Percentiles rank a stretch among this genome's conserved stretches.
Evolutionary conservation across 2,113 vertebrate species (phyloP).

Genomic region (Nettapus auritus): DNA sequence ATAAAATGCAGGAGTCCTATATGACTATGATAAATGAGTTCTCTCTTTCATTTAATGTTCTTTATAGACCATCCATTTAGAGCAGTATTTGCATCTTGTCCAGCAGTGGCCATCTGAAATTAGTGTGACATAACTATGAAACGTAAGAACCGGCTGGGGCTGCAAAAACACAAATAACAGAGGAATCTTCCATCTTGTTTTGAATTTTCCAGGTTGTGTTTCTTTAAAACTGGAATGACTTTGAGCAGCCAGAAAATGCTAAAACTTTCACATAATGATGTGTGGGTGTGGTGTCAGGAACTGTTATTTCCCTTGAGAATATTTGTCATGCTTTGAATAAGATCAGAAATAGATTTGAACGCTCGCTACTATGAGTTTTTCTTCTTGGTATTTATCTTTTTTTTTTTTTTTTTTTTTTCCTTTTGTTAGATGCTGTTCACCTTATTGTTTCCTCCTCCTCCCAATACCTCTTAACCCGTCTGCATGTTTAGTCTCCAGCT

Average conservation of each 20-base stretch:
- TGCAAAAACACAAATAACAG: not conserved
- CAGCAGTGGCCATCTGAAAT: not conserved
- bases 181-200: not conserved
- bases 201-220: conserved; percentile 9
- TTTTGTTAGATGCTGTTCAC: conserved; percentile 1
- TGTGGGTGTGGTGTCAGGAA: conserved; percentile 69
- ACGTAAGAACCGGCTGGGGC: not conserved
- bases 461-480: not conserved
- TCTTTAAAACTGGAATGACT: conserved; percentile 38
- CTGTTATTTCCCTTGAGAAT: conserved; percentile 68
- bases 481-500: conserved; percentile 51
- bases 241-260: conserved; percentile 42
- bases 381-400: conserved; percentile 21
- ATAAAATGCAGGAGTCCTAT: not conserved
- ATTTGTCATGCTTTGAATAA: conserved; percentile 65
- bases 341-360: conserved; percentile 51
- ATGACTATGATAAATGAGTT: too few species aligned
- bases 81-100: not conserved
- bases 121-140: not conserved
- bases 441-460: conserved; percentile 36
- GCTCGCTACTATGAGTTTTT: not conserved
- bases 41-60: not conserved
- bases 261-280: conserved; percentile 42
- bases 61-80: not conserved
- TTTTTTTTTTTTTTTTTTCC: conserved; percentile 5